These are phyloP conservation scores for Idris sp. DNA, from an alignment of 1,140 invertebrate genomes.

Conservation along the genomic window DNA sequence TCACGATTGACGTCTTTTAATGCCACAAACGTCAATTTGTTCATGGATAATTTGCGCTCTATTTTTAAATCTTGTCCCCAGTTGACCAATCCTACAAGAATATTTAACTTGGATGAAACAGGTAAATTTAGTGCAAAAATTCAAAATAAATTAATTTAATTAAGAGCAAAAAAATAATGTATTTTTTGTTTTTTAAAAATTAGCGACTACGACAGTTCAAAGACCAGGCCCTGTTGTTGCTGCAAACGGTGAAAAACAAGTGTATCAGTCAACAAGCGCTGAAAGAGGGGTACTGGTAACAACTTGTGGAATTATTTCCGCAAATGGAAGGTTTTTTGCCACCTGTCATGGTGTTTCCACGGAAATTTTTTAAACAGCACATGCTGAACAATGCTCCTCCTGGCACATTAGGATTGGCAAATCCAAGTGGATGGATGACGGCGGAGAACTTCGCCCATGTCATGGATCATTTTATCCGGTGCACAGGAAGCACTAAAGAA, in stretches of 20 bases:
- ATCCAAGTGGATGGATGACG: conserved; percentile 76
- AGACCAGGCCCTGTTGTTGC: conserved; percentile 1
- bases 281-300: conserved; percentile 25
- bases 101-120: conserved; percentile 30
- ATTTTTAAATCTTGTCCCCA: conserved; percentile 2
- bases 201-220: conserved; percentile 24
- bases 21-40: background rate
- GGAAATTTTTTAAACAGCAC: conserved; percentile 25
- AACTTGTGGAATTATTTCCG: conserved; percentile 13
- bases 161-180: too few species aligned
- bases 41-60: conserved; percentile 2
- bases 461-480: conserved; percentile 16
- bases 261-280: conserved; percentile 9
- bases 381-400: conserved; percentile 65
- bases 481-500: background rate
- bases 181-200: background rate
- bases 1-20: conserved; percentile 29
- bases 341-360: conserved; percentile 19
- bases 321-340: conserved; percentile 5
- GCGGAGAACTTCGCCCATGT: conserved; percentile 68
- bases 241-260: conserved; percentile 14
- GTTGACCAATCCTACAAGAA: background rate
- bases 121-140: conserved; percentile 19
- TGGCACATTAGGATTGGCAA: conserved; percentile 71
- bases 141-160: too few species aligned